Evolutionary conservation across 2,797 vertebrate species (phyloP), one percentile per base, ranked within the genome.

Genomic region (Catharus ustulatus): DNA sequence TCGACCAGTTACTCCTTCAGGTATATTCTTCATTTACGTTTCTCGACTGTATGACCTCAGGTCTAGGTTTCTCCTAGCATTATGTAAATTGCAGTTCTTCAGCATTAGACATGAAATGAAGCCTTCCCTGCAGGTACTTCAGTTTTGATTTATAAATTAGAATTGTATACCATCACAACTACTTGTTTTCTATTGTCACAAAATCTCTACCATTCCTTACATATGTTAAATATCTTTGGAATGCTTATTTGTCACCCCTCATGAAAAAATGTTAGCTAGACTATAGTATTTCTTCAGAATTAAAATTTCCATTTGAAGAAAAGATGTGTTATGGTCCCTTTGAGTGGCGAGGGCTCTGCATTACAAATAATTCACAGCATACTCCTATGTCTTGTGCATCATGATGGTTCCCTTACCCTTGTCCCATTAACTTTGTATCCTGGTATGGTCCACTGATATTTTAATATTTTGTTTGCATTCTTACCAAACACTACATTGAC

Each of bases 11-110:
- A 38, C 30, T 94, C 58, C 58, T 83, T 80, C 32, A 93, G 90
- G 74, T 90, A 49, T 92, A 48, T 40, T 86, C 77, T 92, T 93
- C 80, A 93, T 94, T 83, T 89, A 18, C 11, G 62, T 27, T 93
- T 91, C 84, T 95, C 96, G 94, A 87, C 73, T 86, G 26, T 74
- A 20, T 94, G 94, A 83, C 62, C 84, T 69, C 43, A 69, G 84
- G 84, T 89, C 76, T 91, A 91, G 87, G 64, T 93, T 97, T 97
- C 72, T 93, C 67, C 75, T 74, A 91, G 15, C 17, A 29, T 45
- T 87, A 82, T 67, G 48, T 66, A 84, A 79, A 61, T 76, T 61
- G 36, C 6, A 71, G 42, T 71, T 93, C 63, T 87, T 84, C 55
- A 73, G 11, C 55, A 74, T 78, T 66, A 90, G 55, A 40, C 13